Base-by-base conservation (phyloP, 2,888 invertebrate species). In the Tenthredo distinguenda region DNA sequence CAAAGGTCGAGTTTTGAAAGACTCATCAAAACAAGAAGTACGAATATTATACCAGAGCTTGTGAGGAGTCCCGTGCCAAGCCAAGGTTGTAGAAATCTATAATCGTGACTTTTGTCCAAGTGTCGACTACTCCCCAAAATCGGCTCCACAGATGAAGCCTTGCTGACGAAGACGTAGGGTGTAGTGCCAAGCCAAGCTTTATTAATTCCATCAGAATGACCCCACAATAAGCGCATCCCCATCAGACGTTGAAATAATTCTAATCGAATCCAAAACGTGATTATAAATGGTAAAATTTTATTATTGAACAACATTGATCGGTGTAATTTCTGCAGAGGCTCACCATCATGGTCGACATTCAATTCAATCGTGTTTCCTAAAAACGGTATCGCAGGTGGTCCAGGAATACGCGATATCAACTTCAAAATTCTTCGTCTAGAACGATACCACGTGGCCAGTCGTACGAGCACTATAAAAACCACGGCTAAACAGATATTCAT, bases 291-390 rank as follows among this genome's bases (percentile, higher is more conserved):
- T 37, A 26, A n/a, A 76, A 76, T 47, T 47, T 76, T 26, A 26
- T 21, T 26, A 15, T 15, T 3, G 12, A 43, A 1, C 43, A 26
- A 18, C 4, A 9, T 26, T 31, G 9, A 21, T 5, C 5, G n/a
- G n/a, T n/a, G 37, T 12, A 26, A 15, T 62, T 55, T 31, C 1
- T 4, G 18, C 68, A 50, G 2, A 55, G n/a, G 88, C 92, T 94
- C 91, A 95, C 96, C 95, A 90, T 95, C 95, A 87, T 95, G 95
- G 90, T 95, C 95, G 50, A 95, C 95, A 90, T 95, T 95, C 87
- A 95, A 93, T 90, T 96, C 95, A 82, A 95, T 94, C 37, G 95
- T 94, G 91, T 96, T 95, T n/a, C 96, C 96, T 85, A 96, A 90
- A 21, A 96, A 89, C 0, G 96, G 96, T 83, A 95, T 90, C 4